Base-by-base conservation (phyloP, 2,888 invertebrate species). In the Hermaeophaga mercurialis region DNA sequence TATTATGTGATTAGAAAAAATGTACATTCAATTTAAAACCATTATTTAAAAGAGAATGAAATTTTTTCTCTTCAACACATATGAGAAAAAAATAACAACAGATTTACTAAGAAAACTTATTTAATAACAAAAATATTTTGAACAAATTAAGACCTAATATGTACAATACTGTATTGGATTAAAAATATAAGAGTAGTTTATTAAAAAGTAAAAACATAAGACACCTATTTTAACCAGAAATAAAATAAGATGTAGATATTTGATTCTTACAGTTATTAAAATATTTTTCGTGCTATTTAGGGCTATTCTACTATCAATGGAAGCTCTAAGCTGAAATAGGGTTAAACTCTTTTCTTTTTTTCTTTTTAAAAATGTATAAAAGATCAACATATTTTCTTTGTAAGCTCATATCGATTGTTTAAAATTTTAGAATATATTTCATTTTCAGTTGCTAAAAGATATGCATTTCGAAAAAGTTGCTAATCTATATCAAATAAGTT, bases 361-460 rank as follows among this genome's bases (percentile, higher is more conserved):
- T 38, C 62, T 60, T 48, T 58, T 70, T 71, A 71, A 65, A 73
- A 70, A 70, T 68, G 70, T 71, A 71, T 65, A 71, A 72, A 73
- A 72, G 70, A 71, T 70, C 70, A 67, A 65, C 61, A 61, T 59
- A 65, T 22, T 43, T 52, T 52, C 43, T 52, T 43, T 52, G 34
- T 72, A 73, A 73, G 72, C 72, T 73, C 71, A 68, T 70, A 66
- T 60, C 66, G 66, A 64, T 66, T 65, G 66, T 66, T 59, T 63
- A 52, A 45, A 60, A 56, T 60, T 49, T 59, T 48, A 54, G 31
- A 52, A 57, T 59, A 53, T 53, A 19, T 48, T 44, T 39, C 9
- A 36, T 43, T 59, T 55, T 53, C 22, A 36, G 44, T 56, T 43
- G 58, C 56, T 62, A 53, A 56, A 50, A 59, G 62, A 62, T 62